Conservation (phyloP, 2,797 vertebrate genomes). For the Acipenser oxyrinchus region DNA sequence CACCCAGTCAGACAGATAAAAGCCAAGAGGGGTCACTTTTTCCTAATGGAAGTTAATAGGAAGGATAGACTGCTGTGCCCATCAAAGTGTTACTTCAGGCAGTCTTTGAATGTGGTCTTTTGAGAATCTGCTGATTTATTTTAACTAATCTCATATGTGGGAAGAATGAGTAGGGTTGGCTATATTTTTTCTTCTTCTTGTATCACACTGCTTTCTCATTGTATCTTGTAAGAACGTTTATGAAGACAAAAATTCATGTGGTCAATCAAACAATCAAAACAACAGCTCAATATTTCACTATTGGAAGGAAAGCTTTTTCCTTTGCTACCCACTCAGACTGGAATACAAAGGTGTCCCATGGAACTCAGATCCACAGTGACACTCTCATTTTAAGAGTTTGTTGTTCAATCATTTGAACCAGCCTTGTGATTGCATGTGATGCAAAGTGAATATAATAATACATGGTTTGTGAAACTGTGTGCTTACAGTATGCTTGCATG, state of each 20-base stretch:
- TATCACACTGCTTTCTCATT: slow-evolving; percentile 32
- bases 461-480: too few relatives aligned
- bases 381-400: too few relatives aligned
- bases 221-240: slow-evolving; percentile 29
- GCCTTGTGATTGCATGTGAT: too few relatives aligned
- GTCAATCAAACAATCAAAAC: slow-evolving; percentile 27
- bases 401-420: too few relatives aligned
- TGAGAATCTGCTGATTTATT: slow-evolving; percentile 45
- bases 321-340: slow-evolving; percentile 9
- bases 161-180: slow-evolving; percentile 25
- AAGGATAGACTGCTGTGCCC: slow-evolving; percentile 48
- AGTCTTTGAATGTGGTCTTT: slow-evolving; percentile 49
- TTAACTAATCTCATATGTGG: slow-evolving; percentile 52
- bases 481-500: too few relatives aligned
- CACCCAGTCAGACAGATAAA: too few relatives aligned
- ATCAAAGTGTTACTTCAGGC: slow-evolving; percentile 61
- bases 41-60: slow-evolving; percentile 40
- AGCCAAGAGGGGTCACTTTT: slow-evolving; percentile 16
- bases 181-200: slow-evolving; percentile 28
- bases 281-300: slow-evolving; percentile 42
- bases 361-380: too few relatives aligned
- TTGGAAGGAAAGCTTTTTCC: slow-evolving; percentile 39
- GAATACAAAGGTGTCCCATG: neutral
- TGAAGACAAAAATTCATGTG: slow-evolving; percentile 40
- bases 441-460: too few relatives aligned